These are phyloP conservation scores for Aplysina aerophoba DNA, from an alignment of 37 sponge, comb jelly and placozoan species.

Conservation along the genomic window DNA sequence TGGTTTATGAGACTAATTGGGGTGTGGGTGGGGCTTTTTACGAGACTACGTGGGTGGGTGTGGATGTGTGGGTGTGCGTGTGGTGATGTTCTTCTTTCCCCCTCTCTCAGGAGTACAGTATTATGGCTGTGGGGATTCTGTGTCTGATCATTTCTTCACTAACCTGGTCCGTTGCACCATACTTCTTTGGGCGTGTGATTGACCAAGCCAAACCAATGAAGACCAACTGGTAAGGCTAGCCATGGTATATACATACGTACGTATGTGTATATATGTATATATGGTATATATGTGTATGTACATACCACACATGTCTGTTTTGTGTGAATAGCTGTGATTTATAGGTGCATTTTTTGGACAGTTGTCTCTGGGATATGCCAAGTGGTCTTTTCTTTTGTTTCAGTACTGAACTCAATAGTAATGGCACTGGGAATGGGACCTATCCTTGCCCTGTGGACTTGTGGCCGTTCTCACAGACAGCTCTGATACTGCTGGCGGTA, in stretches of 20 bases:
- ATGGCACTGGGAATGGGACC: slow-evolving; percentile 14
- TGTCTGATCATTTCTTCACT: slow-evolving; percentile 56
- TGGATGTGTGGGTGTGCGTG: no score
- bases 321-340: no score
- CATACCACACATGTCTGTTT: no score
- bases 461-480: slow-evolving; percentile 15
- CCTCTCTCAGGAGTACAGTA: slow-evolving; percentile 66
- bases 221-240: slow-evolving; percentile 39
- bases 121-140: slow-evolving; percentile 52
- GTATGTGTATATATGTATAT: no score
- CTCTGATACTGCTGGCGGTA: slow-evolving; percentile 61
- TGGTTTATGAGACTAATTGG: no score
- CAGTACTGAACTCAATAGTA: neutral
- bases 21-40: no score
- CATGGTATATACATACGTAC: neutral
- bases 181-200: slow-evolving; percentile 80
- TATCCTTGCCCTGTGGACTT: neutral
- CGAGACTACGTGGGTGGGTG: no score
- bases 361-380: no score
- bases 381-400: no score
- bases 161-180: slow-evolving; percentile 58
- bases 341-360: no score
- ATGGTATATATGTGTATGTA: no score
- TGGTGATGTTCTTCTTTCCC: no score
- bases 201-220: slow-evolving; percentile 45